Evolutionary conservation across 1,140 invertebrate genomes (phyloP).

Genomic region (Hycleus phaleratus): DNA sequence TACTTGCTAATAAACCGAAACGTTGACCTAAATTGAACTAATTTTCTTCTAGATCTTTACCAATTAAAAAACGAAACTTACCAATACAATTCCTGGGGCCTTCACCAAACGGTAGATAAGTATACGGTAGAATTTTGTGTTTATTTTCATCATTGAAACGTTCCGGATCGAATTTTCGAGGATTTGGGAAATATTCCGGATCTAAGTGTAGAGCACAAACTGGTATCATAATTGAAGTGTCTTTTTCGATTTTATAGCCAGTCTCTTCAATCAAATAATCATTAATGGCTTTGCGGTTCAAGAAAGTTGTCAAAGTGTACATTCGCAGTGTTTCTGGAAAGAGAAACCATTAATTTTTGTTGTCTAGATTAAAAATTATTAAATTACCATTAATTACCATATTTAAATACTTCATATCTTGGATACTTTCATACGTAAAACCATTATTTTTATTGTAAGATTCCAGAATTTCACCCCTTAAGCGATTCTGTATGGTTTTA

Average conservation of each 20-base stretch:
- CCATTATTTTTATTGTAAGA: constrained; percentile 38
- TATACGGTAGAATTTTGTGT: constrained; percentile 40
- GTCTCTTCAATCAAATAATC: constrained; percentile 36
- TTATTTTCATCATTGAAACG: constrained; percentile 30
- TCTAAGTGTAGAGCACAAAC: constrained; percentile 39
- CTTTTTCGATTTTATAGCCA: constrained; percentile 38
- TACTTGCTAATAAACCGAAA: too few relatives aligned
- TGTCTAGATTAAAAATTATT: background rate
- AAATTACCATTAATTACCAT: constrained; percentile 43
- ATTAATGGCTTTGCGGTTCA: constrained; percentile 29
- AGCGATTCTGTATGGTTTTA: constrained; percentile 41
- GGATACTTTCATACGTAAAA: constrained; percentile 47
- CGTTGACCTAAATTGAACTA: too few relatives aligned
- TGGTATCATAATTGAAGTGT: constrained; percentile 36
- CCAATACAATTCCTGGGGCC: constrained; percentile 53
- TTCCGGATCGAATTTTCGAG: constrained; percentile 51
- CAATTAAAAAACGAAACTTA: constrained; percentile 23
- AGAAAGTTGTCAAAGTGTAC: constrained; percentile 38
- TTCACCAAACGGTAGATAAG: constrained; percentile 52
- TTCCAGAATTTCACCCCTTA: constrained; percentile 41
- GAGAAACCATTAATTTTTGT: constrained; percentile 9
- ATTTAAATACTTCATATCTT: constrained; percentile 48
- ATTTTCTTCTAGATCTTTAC: too few relatives aligned
- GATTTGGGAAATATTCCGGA: constrained; percentile 47
- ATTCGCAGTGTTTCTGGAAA: constrained; percentile 38